Percentiles rank a stretch among this genome's conserved stretches.
These are phyloP conservation scores for Neotoxoptera formosana DNA, from an alignment of 1,140 invertebrate species.

Conservation along the genomic window DNA sequence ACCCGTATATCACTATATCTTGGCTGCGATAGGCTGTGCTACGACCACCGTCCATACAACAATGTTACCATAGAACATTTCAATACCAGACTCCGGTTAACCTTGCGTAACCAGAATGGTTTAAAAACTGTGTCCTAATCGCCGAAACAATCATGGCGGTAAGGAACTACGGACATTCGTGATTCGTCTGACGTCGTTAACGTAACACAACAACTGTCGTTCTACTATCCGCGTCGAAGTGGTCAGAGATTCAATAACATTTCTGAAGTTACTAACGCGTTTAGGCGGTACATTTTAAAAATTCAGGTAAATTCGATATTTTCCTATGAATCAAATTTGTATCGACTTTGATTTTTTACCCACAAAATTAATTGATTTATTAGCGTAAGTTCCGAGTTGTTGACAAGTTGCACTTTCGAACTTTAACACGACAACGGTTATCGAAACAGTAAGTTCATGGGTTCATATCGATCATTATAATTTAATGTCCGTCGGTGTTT, in stretches of 20 bases:
- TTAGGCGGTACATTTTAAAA: conserved; percentile 56
- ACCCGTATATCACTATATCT: no score
- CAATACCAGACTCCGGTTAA: background rate
- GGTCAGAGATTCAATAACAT: background rate
- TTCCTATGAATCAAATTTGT: background rate
- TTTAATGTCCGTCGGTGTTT: background rate
- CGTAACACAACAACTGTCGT: background rate
- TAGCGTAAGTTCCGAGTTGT: background rate
- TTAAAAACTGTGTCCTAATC: background rate
- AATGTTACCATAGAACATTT: no score
- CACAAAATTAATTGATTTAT: background rate
- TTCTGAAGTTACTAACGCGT: conserved; percentile 57
- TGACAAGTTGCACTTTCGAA: background rate
- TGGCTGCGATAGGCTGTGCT: no score
- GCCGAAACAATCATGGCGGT: conserved; percentile 11
- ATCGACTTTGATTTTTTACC: background rate
- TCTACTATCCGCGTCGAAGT: background rate
- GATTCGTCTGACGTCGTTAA: conserved; percentile 23
- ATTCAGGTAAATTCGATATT: background rate
- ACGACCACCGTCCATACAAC: no score
- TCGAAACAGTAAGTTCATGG: background rate
- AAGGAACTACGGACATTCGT: background rate
- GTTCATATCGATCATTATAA: background rate
- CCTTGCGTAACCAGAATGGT: background rate
- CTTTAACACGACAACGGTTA: background rate